These are phyloP conservation scores for Acinonyx jubatus DNA, from an alignment of 2,113 vertebrate species.

Conservation along the genomic window DNA sequence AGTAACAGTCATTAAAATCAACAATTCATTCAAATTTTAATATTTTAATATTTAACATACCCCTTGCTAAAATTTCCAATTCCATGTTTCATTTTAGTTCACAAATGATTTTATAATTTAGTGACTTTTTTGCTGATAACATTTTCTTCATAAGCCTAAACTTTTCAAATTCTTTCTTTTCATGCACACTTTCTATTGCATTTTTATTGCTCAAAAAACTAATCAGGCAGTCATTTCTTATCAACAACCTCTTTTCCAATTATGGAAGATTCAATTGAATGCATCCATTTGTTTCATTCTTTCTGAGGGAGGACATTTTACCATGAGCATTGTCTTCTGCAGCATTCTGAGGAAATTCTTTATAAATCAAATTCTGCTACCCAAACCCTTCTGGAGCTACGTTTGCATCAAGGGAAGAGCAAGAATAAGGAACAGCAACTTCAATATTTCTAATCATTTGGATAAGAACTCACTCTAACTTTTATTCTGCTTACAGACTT, in stretches of 20 bases:
- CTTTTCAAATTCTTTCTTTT: not conserved
- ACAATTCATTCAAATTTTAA: not conserved
- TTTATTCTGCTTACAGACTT: not conserved
- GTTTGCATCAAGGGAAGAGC: not conserved
- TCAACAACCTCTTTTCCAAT: not conserved
- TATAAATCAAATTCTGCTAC: not conserved
- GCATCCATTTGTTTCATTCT: not conserved
- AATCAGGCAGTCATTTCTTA: not conserved
- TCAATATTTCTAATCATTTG: not conserved
- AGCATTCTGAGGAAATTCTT: not conserved
- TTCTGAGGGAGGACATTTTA: not conserved
- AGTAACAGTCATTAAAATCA: not conserved
- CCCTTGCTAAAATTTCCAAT: slow-evolving; percentile 8
- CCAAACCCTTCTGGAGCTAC: not conserved
- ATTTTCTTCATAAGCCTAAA: slow-evolving; percentile 2
- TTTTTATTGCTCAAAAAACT: slow-evolving; percentile 40
- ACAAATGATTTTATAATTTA: not conserved
- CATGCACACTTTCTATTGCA: not conserved
- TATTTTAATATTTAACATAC: slow-evolving; percentile 10
- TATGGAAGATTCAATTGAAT: not conserved
- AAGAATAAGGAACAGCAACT: not conserved
- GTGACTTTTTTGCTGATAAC: not conserved
- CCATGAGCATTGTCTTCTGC: not conserved
- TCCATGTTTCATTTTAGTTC: not conserved
- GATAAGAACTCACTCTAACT: not conserved